Evolutionary conservation across 30 jellyfish, hydroid and myxozoan species (phyloP), one percentile per base, ranked within the genome.

Genomic region (Hydractinia symbiolongicarpus): DNA sequence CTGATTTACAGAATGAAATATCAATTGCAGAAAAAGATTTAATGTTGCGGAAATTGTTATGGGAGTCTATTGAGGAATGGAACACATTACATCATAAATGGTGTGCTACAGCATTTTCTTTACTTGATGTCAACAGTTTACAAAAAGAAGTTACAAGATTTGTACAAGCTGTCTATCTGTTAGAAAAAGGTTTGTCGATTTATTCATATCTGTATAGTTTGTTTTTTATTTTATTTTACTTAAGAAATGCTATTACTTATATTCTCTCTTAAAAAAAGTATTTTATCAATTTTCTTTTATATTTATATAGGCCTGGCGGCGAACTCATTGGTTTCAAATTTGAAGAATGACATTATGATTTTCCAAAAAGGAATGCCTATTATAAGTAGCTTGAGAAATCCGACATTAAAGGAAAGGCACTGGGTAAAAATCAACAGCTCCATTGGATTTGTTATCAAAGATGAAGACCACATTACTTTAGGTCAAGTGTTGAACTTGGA

Each of bases 51-150:
- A 75, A 72, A 30, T 75, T 89, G 66, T 78, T 89, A 4, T 89
- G 96, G 96, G 86, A 89, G 61, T 89, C 96, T 5, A 72, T 83
- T 79, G 62, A 84, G 15, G 96, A 89, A 30, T 89, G 96, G 96
- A 87, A 83, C 49, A 57, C 64, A 15, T 83, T 84, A n/a, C 85
- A 83, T 19, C 69, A 66, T 4, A 78, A 79, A 30, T 83, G 95
- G 95, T 72, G 67, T 73, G 9, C 72, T 20, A 89, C 96, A 30
- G 84, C 82, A 8, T 89, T 89, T 69, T 90, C 77, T 13, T 82
- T 73, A 40, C 68, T 89, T 20, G 81, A 50, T n/a, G 96, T 89
- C 4, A 86, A 76, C 51, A 79, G 66, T 68, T 73, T 89, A 9
- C 91, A 83, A 72, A 78, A 67, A 40, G 96, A 81, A 50, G 90